Conservation (phyloP, 2,888 invertebrate genomes). For the Stenoptilia bipunctidactyla region DNA sequence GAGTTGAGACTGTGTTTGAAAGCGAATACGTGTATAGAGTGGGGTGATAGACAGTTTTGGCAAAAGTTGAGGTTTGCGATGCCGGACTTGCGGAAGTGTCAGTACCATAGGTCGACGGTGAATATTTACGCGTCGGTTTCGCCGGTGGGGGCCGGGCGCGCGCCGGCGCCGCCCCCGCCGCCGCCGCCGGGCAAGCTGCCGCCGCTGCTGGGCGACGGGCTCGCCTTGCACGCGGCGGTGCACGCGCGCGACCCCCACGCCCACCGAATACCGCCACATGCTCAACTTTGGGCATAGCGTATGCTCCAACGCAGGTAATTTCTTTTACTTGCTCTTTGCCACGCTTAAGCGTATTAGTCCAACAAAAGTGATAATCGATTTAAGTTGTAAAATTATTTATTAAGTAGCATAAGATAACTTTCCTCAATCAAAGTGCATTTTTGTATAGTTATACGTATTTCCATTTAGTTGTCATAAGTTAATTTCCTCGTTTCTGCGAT, state of each 20-base stretch:
- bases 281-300: slow-evolving; percentile 86
- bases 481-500: slow-evolving; percentile 63
- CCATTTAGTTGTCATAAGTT: slow-evolving; percentile 42
- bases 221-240: slow-evolving; percentile 51
- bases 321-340: slow-evolving; percentile 42
- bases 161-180: slow-evolving; percentile 73
- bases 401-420: slow-evolving; percentile 25
- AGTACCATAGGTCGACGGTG: slow-evolving; percentile 76
- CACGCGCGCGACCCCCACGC: slow-evolving; percentile 51
- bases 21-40: slow-evolving; percentile 91
- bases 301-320: slow-evolving; percentile 76
- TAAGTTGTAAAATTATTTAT: slow-evolving; percentile 55
- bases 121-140: slow-evolving; percentile 80
- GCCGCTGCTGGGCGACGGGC: slow-evolving; percentile 65
- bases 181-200: slow-evolving; percentile 75
- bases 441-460: slow-evolving; percentile 42
- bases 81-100: slow-evolving; percentile 82
- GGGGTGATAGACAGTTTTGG: slow-evolving; percentile 97
- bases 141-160: slow-evolving; percentile 65
- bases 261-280: slow-evolving; percentile 73
- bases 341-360: slow-evolving; percentile 70
- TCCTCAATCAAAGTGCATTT: slow-evolving; percentile 34
- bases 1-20: slow-evolving; percentile 92
- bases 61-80: slow-evolving; percentile 93
- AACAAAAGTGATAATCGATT: slow-evolving; percentile 63